Percentiles rank a stretch among this genome's conserved stretches.
Evolutionary conservation across 2,113 vertebrate genomes (phyloP).

Genomic region (Uria aalge): DNA sequence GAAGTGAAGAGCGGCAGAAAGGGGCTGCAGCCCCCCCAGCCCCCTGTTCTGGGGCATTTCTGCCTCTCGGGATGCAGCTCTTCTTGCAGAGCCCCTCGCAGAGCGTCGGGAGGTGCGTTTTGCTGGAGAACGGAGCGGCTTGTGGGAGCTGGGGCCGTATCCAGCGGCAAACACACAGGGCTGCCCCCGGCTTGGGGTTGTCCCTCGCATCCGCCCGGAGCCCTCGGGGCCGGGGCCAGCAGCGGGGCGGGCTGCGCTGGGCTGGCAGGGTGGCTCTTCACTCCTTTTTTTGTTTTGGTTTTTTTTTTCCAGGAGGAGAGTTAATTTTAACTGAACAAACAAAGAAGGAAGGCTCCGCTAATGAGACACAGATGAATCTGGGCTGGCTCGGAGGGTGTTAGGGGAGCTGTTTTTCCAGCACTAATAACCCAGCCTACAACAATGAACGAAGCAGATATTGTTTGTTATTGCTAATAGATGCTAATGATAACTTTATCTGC

Average conservation of each 20-base stretch:
- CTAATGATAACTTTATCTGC: background rate
- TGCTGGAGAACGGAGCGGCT: background rate
- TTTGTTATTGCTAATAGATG: constrained; percentile 14
- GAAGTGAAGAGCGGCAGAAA: background rate
- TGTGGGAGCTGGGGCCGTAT: rapidly evolving
- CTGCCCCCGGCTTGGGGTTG: background rate
- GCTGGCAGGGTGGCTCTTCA: background rate
- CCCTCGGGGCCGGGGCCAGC: rapidly evolving
- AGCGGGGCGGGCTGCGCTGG: rapidly evolving
- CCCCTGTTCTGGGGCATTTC: rapidly evolving
- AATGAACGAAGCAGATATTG: background rate
- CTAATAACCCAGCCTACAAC: constrained; percentile 5
- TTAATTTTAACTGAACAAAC: background rate
- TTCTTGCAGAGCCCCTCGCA: rapidly evolving
- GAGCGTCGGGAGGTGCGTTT: rapidly evolving
- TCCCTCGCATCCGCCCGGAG: rapidly evolving
- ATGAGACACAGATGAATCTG: constrained; percentile 40
- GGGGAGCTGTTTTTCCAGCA: constrained; percentile 33
- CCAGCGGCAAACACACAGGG: rapidly evolving
- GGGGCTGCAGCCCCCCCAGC: background rate
- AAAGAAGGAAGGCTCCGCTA: background rate
- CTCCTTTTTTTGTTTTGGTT: background rate
- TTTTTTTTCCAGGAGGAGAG: background rate
- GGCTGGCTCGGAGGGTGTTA: background rate
- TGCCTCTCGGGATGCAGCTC: background rate